Conservation (phyloP, 2,888 invertebrate species). For the Cosmia trapezina region DNA sequence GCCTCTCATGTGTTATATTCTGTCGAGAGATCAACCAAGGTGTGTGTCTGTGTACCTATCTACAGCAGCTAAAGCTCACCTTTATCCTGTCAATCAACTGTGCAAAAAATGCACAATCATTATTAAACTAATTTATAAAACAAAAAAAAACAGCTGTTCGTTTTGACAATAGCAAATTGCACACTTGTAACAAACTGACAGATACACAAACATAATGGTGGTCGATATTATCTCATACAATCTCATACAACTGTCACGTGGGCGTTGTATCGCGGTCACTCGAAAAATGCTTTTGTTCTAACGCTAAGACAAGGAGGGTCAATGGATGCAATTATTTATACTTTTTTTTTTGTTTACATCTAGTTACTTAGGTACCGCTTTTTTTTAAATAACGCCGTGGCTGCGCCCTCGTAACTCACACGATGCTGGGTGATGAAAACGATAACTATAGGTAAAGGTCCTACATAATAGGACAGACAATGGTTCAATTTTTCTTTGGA, state of each 20-base stretch:
- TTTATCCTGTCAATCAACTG: constrained; percentile 26
- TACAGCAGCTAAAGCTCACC: constrained; percentile 2
- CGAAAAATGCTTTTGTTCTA: constrained; percentile 45
- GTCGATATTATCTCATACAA: constrained; percentile 47
- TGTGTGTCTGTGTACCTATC: no score
- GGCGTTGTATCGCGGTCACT: constrained; percentile 43
- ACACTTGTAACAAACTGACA: constrained; percentile 45
- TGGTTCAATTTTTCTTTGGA: background rate
- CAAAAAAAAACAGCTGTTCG: constrained; percentile 36
- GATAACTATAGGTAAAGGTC: no score
- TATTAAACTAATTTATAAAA: constrained; percentile 25
- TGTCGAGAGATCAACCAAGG: background rate
- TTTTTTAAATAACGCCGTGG: no score
- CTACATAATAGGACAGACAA: no score
- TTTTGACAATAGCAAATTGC: constrained; percentile 53
- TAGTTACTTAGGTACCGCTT: no score
- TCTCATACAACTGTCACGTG: constrained; percentile 42
- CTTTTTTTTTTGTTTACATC: constrained; percentile 11
- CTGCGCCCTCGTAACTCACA: no score
- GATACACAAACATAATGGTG: constrained; percentile 36
- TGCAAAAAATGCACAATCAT: constrained; percentile 22
- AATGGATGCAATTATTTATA: constrained; percentile 20
- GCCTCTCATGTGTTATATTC: background rate
- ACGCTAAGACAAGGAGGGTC: constrained; percentile 44
- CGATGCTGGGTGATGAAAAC: no score